These are phyloP conservation scores for Carassius gibelio DNA, from an alignment of 2,113 vertebrate species.

Conservation along the genomic window DNA sequence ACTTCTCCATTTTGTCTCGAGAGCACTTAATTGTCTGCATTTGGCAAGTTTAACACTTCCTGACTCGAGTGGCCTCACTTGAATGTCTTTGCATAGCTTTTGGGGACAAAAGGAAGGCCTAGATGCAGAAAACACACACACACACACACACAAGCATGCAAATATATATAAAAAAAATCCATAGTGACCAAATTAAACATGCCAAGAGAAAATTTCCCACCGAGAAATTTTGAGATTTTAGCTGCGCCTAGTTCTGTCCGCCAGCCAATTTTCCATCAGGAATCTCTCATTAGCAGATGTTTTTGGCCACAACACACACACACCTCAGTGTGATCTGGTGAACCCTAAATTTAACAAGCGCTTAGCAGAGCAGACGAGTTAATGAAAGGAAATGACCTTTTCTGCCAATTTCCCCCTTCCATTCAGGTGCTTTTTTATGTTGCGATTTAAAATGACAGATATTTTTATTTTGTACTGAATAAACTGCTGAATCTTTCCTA, in stretches of 20 bases:
- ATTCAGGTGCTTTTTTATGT: conserved; percentile 37
- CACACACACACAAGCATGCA: conserved; percentile 14
- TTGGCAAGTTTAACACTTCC: conserved; percentile 55
- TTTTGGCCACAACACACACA: conserved; percentile 38
- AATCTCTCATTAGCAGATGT: conserved; percentile 59
- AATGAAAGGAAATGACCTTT: conserved; percentile 59
- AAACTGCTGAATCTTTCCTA: background rate
- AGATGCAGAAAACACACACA: conserved; percentile 7
- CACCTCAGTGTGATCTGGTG: conserved; percentile 57
- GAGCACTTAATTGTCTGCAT: conserved; percentile 47
- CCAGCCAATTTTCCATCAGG: conserved; percentile 56
- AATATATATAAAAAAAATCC: conserved; percentile 6
- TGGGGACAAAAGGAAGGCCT: background rate
- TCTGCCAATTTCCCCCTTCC: conserved; percentile 48
- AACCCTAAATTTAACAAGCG: conserved; percentile 57
- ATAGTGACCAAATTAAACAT: conserved; percentile 36
- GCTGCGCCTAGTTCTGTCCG: conserved; percentile 34
- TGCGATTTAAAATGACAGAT: background rate
- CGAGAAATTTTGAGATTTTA: conserved; percentile 46
- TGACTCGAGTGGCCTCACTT: conserved; percentile 33
- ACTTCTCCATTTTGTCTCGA: conserved; percentile 35
- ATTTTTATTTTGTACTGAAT: conserved; percentile 1
- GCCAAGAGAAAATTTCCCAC: conserved; percentile 51
- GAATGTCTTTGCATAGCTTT: conserved; percentile 25
- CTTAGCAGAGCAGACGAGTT: conserved; percentile 58